Evolutionary conservation across 2,888 invertebrate species (phyloP).

Genomic region (Sarcophaga carnaria): DNA sequence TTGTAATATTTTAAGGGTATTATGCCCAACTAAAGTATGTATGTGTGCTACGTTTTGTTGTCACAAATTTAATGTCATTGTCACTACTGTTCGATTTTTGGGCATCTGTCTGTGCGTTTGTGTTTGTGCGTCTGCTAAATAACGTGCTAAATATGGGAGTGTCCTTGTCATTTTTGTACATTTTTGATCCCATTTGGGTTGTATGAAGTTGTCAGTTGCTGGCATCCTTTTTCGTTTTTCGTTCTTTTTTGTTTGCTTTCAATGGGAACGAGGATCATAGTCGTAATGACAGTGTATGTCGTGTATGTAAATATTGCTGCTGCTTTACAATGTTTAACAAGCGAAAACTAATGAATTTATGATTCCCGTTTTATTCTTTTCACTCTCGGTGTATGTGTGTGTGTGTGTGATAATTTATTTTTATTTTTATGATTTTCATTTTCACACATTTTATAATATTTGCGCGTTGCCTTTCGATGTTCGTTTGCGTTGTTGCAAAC

Average conservation of each 20-base stretch:
- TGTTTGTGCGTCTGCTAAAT: slow-evolving; percentile 13
- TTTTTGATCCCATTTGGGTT: slow-evolving; percentile 57
- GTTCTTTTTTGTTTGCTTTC: slow-evolving; percentile 4
- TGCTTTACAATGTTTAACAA: slow-evolving; percentile 44
- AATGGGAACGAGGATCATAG: neutral
- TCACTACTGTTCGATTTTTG: neutral
- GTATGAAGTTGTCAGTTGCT: slow-evolving; percentile 36
- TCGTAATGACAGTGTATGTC: neutral
- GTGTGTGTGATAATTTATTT: slow-evolving; percentile 32
- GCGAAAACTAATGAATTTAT: slow-evolving; percentile 64
- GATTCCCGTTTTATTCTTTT: slow-evolving; percentile 36
- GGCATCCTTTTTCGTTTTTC: slow-evolving; percentile 19
- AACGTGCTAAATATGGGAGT: slow-evolving; percentile 75
- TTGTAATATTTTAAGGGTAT: slow-evolving; percentile 11
- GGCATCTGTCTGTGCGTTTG: neutral
- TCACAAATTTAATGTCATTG: slow-evolving; percentile 37
- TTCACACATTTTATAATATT: slow-evolving; percentile 41
- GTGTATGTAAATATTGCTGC: slow-evolving; percentile 38
- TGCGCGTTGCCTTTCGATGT: neutral
- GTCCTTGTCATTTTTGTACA: slow-evolving; percentile 74
- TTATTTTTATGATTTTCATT: slow-evolving; percentile 42
- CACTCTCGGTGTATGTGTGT: neutral
- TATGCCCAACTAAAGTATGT: neutral
- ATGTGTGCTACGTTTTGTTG: slow-evolving; percentile 12
- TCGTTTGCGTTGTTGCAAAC: neutral